Conservation (phyloP, 1,140 invertebrate genomes). For the Drosophila sproati region DNA sequence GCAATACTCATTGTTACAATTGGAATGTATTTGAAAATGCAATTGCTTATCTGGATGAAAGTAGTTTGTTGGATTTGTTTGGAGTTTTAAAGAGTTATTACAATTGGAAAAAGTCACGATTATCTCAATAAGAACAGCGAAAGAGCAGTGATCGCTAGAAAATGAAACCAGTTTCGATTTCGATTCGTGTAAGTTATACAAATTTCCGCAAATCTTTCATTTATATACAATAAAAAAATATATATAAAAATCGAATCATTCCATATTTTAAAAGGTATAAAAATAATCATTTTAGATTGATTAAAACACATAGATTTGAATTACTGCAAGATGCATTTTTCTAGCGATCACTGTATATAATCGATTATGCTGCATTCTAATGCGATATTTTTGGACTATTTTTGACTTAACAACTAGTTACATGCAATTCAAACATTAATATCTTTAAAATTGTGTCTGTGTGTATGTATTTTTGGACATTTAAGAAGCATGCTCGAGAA, state of each 20-base stretch:
- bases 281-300: too few relatives aligned
- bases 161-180: background rate
- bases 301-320: background rate
- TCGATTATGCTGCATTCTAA: slow-evolving; percentile 39
- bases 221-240: background rate
- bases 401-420: slow-evolving; percentile 53
- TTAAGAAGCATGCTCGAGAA: slow-evolving; percentile 31
- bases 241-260: background rate
- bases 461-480: slow-evolving; percentile 6
- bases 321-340: background rate
- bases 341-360: slow-evolving; percentile 10
- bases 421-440: slow-evolving; percentile 74
- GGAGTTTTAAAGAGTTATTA: slow-evolving; percentile 19
- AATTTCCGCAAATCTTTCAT: background rate
- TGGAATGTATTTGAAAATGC: slow-evolving; percentile 54
- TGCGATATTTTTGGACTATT: slow-evolving; percentile 60
- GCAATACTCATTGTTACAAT: slow-evolving; percentile 70
- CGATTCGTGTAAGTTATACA: too few relatives aligned
- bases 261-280: too few relatives aligned
- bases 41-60: slow-evolving; percentile 55
- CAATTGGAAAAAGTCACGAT: slow-evolving; percentile 8
- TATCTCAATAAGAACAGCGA: slow-evolving; percentile 5
- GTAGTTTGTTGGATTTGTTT: slow-evolving; percentile 1
- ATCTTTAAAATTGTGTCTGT: slow-evolving; percentile 54
- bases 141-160: background rate